phyloP scores from a whole-genome alignment of 2,113 vertebrate species.

The Neomonachus schauinslandi region DNA sequence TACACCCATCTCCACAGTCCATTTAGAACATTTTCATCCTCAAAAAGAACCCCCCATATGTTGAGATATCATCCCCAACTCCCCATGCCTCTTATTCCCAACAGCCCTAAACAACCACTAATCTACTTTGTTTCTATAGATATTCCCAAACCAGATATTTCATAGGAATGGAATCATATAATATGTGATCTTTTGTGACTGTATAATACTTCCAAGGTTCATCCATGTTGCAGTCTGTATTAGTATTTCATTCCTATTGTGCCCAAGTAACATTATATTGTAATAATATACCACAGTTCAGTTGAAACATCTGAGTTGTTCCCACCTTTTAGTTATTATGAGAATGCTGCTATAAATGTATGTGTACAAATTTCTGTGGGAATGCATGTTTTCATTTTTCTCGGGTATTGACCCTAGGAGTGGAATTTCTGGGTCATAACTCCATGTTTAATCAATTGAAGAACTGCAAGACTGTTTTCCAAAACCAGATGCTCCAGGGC shows the following conservation, averaged over 20 bases:
- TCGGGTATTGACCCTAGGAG: not conserved
- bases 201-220: not conserved
- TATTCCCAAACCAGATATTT: not conserved
- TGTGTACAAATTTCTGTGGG: not conserved
- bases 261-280: not conserved
- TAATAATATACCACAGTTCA: not conserved
- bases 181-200: not conserved
- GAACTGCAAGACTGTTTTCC: not conserved
- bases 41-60: not conserved
- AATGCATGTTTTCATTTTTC: not conserved
- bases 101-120: not conserved
- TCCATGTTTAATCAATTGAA: not conserved
- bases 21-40: not conserved
- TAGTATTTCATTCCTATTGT: not conserved
- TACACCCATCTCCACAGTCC: not conserved
- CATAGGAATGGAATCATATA: not conserved
- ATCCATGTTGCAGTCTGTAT: not conserved
- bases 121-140: not conserved
- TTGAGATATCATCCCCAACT: not conserved
- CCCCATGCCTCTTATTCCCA: rapidly evolving
- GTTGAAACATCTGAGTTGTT: not conserved
- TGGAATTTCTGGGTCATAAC: not conserved
- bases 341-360: not conserved
- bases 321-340: not conserved
- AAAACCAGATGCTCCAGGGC: not conserved